Evolutionary conservation across 2,888 invertebrate genomes (phyloP), one percentile per base, ranked within the genome.

Genomic region (Leucophenga montana): DNA sequence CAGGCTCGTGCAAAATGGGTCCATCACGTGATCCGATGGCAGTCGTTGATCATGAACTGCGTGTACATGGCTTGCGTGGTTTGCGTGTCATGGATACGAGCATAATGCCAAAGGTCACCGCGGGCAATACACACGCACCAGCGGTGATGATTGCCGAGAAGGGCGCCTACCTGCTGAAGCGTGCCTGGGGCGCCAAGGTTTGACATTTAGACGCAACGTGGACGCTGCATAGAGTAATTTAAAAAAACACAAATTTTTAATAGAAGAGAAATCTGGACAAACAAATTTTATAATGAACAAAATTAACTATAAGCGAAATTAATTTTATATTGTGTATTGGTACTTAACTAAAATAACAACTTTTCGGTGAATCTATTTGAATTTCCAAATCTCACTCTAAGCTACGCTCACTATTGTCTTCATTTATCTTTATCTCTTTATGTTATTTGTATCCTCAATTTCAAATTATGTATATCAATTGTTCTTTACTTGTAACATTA

Each of bases 1-100:
- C 92, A 0, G 95, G 95, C 9, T 93, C 95, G 0, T 94, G 94
- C 85, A 95, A 94, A 90, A 95, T 95, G 94, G 95, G 95, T 0
- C 93, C 94, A 0, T 78, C 85, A 0, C 89, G 89, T 0, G 95
- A 95, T 86, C 92, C 92, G 0, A 90, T 92, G 90, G 93, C 95
- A 0, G 95, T 95, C 0, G 95, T 95, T 0, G 92, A 95, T 85
- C 90, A 92, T 71, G 91, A 92, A 85, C 89, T 95, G 61, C 77
- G 86, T 39, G 89, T 89, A 0, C 91, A 93, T 79, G 95, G 94
- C 6, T 89, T 95, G 13, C 88, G 90, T 14, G 91, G 91, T 4
- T 88, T 95, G 53, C 89, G 95, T 75, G 94, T 95, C 0, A 92
- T 94, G 70, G 95, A 95, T 84, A 94, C 94, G 0, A 94, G 94